Evolutionary conservation across 2,888 invertebrate species (phyloP), one percentile per base, ranked within the genome.

Genomic region (Ectemnius lituratus): DNA sequence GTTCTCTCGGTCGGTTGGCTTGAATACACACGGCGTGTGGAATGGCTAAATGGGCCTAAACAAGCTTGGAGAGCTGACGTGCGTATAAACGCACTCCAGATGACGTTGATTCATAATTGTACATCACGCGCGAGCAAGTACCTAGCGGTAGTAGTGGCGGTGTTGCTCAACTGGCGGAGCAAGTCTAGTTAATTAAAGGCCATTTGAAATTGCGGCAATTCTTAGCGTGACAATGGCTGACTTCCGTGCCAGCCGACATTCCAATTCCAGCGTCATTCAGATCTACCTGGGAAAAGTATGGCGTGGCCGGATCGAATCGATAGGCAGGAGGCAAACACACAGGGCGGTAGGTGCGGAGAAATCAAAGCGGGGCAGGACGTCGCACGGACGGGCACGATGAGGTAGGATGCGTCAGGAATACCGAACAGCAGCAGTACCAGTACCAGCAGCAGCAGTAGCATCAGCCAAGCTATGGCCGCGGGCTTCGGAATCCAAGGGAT

Each of bases 21-120:
- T 20, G 60, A 27, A 60, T 27, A 60, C 27, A 62, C 23, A 62
- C 47, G 23, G 16, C 2, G 20, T 14, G 28, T 45, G 16, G 27
- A 47, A 62, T 28, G 28, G 64, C 18, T 64, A 62, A 62, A 62
- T 49, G 49, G 27, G 56, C 16, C 56, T n/a, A 64, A 64, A 64
- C 57, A 37, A 23, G 62, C 56, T 18, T 56, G 52, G 16, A 13
- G n/a, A 16, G 18, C 28, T 64, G 57, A 64, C 64, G 64, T 64
- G 64, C 28, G 64, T 56, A 56, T 57, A 57, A 64, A 28, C 56
- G 56, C 64, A 28, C 28, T 56, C 56, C 56, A 14, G 64, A 64
- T 64, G 64, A 64, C 64, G 64, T 64, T 64, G 56, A 64, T 64
- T 64, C 64, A 64, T 64, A 64, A 64, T 56, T 57, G 56, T 56